A percentile compares a stretch with the other conserved stretches of the same genome.
These are phyloP conservation scores for Caenorhabditis virilis DNA, from an alignment of 2,888 invertebrate species.

Conservation along the genomic window DNA sequence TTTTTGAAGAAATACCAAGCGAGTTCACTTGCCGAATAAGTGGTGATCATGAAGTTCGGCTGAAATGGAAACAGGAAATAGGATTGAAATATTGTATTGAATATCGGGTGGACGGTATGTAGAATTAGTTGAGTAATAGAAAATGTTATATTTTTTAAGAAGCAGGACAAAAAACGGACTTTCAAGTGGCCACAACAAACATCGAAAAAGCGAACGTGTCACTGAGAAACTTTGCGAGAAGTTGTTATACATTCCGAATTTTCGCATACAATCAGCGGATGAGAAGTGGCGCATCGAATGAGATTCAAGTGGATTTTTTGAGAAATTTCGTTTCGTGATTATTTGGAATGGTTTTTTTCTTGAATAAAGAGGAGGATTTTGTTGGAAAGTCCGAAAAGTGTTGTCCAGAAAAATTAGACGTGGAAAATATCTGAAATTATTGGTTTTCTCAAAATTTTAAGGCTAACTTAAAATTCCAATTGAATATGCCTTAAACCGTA, in stretches of 20 bases:
- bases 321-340: neutral
- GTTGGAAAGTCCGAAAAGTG: too few relatives aligned
- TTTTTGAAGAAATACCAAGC: constrained; percentile 29
- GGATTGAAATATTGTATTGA: constrained; percentile 45
- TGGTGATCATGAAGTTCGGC: constrained; percentile 35
- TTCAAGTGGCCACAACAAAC: constrained; percentile 31
- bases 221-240: constrained; percentile 33
- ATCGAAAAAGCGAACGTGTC: constrained; percentile 29
- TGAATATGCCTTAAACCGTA: too few relatives aligned
- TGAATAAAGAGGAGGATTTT: too few relatives aligned
- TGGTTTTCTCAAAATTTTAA: too few relatives aligned
- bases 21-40: constrained; percentile 25
- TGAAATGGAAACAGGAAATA: constrained; percentile 38
- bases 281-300: constrained; percentile 31
- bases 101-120: constrained; percentile 29
- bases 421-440: too few relatives aligned
- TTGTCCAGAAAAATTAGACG: too few relatives aligned
- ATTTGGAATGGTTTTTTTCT: too few relatives aligned
- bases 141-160: constrained; percentile 18
- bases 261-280: constrained; percentile 44
- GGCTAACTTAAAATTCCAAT: too few relatives aligned
- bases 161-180: constrained; percentile 16
- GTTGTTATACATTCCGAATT: constrained; percentile 37
- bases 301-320: constrained; percentile 9
- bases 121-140: neutral